Evolutionary conservation across 2,797 vertebrate species (phyloP), one percentile per base, ranked within the genome.

Genomic region (Gorsachius magnificus): DNA sequence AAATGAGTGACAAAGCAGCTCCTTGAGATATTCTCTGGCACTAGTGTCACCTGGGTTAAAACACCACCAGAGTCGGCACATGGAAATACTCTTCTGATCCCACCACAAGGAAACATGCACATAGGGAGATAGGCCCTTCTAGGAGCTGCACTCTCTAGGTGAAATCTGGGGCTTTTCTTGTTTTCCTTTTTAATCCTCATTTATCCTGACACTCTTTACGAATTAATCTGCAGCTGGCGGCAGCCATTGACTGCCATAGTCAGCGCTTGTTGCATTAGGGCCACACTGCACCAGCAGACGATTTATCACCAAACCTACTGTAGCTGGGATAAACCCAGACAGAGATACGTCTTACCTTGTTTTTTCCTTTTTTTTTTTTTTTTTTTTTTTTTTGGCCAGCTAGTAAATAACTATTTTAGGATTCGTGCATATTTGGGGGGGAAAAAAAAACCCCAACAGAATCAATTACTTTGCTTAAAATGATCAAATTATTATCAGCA

Each of bases 401-500:
- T 80, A 81, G 61, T 35, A 85, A 92, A 72, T 92, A 72, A 70
- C 53, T 81, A 68, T 75, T 95, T 87, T 76, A 70, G 76, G 54
- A 95, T 70, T 78, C 28, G 22, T 85, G 36, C 31, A 31, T 91
- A 90, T 91, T 79, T 79, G 81, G 76, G 36, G 33, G 41, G 26
- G 11, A 43, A 33, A 56, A 31, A 22, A 48, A 22, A 48, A 48
- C 6, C 41, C 15, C 41, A 43, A 43, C 16, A 11, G 8, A 60
- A 60, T 31, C 19, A 81, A 68, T n/a, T 60, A 76, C 24, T 63
- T 70, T 24, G 13, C 21, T 78, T 53, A 84, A 95, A 90, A 89
- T 78, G 16, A 75, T 84, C 56, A 89, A 80, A 95, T 86, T 88
- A 72, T 83, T 94, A 95, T 74, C 92, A 87, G 83, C 41, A 92